Base-by-base conservation (phyloP, 37 sponge, comb jelly and placozoan genomes). In the Ephydatia muelleri region DNA sequence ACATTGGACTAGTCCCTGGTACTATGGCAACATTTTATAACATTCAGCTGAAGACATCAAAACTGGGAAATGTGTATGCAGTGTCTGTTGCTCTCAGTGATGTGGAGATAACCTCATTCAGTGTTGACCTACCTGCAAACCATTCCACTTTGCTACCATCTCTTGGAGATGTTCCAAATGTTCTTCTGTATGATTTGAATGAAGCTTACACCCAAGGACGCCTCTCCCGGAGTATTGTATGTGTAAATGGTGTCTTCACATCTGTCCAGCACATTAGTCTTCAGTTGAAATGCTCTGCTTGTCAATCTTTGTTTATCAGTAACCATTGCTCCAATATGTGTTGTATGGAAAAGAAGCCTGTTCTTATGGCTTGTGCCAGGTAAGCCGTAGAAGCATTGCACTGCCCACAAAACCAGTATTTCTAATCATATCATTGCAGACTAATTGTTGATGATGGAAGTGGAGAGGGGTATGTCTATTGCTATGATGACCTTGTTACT, bases 361-460 rank as follows among this genome's bases (percentile, higher is more conserved):
- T 75, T 5, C 67, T 87, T 21, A 75, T 70, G 33, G 74, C 82
- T 11, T 48, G 40, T 8, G 88, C 70, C 65, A 87, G 88, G 88
- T 87, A 32, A 38, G 26, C 35, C 26, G 36, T 75, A 27, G 14
- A 65, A 26, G 32, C 6, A 26, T 34, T 9, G 12, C 72, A 68
- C 68, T 36, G 38, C 67, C 3, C 33, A 23, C 35, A 22, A 8
- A 57, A 70, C 13, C 25, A 1, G 35, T 32, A 30, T 8, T 43
- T 29, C 38, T 28, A 22, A 29, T 23, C 32, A 29, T 70, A 33
- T 80, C 0, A 31, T 48, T 87, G 5, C 32, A 87, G 88, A 27
- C 57, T 87, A 22, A 27, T 82, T 3, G 4, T 87, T 16, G 82
- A 81, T 31, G 88, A 87, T 87, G 88, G 88, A 13, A 87, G 75